phyloP scores from a whole-genome alignment of 2,113 vertebrate species.

The Xerus inauris region DNA sequence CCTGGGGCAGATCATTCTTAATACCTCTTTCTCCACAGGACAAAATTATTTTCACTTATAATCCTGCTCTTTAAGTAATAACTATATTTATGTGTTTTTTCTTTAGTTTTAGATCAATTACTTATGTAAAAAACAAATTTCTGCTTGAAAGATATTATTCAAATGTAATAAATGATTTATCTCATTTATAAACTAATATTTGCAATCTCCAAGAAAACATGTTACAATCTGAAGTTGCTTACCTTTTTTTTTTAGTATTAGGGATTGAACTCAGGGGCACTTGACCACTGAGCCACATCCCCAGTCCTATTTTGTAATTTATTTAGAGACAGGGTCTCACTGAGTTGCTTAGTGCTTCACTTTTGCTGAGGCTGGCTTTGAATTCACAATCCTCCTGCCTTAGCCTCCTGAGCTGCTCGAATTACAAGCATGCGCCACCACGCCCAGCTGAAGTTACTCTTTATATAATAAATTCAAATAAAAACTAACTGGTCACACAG shows the following conservation, averaged over 20 bases:
- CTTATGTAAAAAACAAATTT: slow-evolving; percentile 2
- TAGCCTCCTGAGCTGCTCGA: no score
- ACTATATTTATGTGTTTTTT: neutral
- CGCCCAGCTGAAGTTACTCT: neutral
- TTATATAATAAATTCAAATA: slow-evolving; percentile 24
- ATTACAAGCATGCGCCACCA: no score
- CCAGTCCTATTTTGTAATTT: no score
- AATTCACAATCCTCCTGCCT: no score
- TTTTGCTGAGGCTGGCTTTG: no score
- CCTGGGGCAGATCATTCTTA: neutral
- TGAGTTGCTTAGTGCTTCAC: no score
- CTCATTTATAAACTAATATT: neutral
- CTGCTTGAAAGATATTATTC: neutral
- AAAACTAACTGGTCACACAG: slow-evolving; percentile 8
- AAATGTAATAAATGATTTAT: neutral
- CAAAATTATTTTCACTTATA: slow-evolving; percentile 18
- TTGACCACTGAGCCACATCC: no score
- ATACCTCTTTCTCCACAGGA: neutral
- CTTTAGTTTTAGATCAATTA: slow-evolving; percentile 9
- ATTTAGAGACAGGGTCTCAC: no score
- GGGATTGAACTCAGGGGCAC: no score
- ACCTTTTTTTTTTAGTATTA: no score
- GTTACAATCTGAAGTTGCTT: neutral
- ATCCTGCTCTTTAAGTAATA: neutral
- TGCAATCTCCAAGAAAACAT: neutral